A percentile compares a stretch with the other conserved stretches of the same genome.
These are phyloP conservation scores for Heterodera schachtii DNA, from an alignment of 1,140 invertebrate species.

Conservation along the genomic window DNA sequence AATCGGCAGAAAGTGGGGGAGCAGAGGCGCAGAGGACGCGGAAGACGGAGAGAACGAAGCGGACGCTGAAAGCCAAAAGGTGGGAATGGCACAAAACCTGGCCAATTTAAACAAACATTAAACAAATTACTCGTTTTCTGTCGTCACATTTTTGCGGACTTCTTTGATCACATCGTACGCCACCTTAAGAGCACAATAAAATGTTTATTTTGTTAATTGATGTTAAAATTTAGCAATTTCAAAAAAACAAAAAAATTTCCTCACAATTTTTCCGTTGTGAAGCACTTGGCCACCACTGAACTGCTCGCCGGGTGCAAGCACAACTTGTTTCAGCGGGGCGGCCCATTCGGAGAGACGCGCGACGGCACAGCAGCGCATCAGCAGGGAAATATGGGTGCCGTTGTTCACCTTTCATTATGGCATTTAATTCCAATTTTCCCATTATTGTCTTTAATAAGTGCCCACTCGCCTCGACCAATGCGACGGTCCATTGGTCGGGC, in stretches of 20 bases:
- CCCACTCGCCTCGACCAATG: slow-evolving; percentile 31
- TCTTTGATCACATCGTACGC: slow-evolving; percentile 53
- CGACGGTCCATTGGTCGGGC: slow-evolving; percentile 51
- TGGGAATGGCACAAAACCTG: slow-evolving; percentile 1
- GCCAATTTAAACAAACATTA: background rate
- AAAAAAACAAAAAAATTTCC: too few relatives aligned
- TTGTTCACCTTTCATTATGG: slow-evolving; percentile 33
- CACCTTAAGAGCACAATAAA: background rate
- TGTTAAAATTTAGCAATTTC: too few relatives aligned
- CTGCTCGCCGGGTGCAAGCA: slow-evolving; percentile 16
- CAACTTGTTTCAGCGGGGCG: slow-evolving; percentile 21
- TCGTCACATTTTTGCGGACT: slow-evolving; percentile 48
- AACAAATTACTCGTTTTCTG: slow-evolving; percentile 40
- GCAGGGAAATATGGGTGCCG: slow-evolving; percentile 50
- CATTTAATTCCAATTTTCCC: background rate
- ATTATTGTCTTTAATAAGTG: background rate
- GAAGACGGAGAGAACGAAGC: slow-evolving; percentile 35
- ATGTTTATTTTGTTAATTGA: too few relatives aligned
- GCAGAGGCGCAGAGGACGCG: slow-evolving; percentile 42
- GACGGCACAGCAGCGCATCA: slow-evolving; percentile 36
- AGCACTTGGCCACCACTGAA: slow-evolving; percentile 41
- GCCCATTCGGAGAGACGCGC: slow-evolving; percentile 20
- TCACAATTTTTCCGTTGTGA: slow-evolving; percentile 34
- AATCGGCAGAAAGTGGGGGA: background rate
- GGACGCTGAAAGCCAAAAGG: slow-evolving; percentile 34